These are phyloP conservation scores for Troides helena DNA, from an alignment of 2,888 invertebrate species.

Conservation along the genomic window DNA sequence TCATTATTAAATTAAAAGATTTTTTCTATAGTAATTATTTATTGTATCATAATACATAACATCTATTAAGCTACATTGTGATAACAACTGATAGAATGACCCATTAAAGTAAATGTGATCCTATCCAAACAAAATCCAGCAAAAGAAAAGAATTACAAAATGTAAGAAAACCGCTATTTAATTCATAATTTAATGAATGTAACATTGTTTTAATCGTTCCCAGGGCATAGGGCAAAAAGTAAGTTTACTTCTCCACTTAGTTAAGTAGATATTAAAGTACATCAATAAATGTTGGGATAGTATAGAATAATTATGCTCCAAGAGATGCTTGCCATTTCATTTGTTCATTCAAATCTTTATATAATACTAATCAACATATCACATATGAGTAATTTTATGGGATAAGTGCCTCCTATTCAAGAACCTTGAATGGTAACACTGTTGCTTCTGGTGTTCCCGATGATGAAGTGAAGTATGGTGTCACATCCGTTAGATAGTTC, in stretches of 20 bases:
- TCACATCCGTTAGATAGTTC: conserved; percentile 65
- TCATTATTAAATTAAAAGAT: conserved; percentile 3
- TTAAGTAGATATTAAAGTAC: background rate
- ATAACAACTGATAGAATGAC: conserved; percentile 44
- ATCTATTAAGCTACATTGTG: conserved; percentile 52
- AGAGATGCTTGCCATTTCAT: conserved; percentile 4
- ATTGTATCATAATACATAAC: conserved; percentile 55
- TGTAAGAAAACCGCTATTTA: conserved; percentile 2
- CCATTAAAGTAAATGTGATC: conserved; percentile 47
- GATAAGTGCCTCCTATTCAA: conserved; percentile 46
- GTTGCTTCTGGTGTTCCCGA: conserved; percentile 54
- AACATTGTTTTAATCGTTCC: conserved; percentile 11
- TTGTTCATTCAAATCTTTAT: conserved; percentile 18
- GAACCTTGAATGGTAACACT: conserved; percentile 65
- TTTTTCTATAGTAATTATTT: conserved; percentile 41
- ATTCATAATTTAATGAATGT: conserved; percentile 24
- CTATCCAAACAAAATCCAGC: conserved; percentile 30
- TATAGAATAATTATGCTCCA: background rate
- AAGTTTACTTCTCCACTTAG: background rate
- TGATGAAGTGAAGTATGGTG: conserved; percentile 57
- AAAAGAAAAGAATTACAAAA: conserved; percentile 9
- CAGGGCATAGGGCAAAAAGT: background rate
- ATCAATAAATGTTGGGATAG: background rate
- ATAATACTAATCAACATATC: conserved; percentile 30
- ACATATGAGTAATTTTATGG: conserved; percentile 17